Evolutionary conservation across 2,797 vertebrate genomes (phyloP), one percentile per base, ranked within the genome.

Genomic region (Epinephelus awoara): DNA sequence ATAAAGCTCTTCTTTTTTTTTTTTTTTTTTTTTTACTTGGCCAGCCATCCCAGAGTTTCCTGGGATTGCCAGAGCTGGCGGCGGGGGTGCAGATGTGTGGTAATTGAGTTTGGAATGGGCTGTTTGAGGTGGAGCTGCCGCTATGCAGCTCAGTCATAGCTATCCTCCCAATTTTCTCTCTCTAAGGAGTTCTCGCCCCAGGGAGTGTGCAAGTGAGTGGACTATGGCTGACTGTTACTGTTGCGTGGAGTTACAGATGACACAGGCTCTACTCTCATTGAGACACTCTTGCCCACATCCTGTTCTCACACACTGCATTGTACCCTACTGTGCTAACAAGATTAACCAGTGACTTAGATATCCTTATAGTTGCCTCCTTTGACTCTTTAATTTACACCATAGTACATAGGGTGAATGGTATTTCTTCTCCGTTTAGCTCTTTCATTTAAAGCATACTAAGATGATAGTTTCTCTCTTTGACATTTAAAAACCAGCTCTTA

Each of bases 71-170:
- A 67, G 65, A 67, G 59, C 69, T 85, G 82, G 71, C 68, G 66
- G 86, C 63, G 0, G 68, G 73, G 69, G 87, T 84, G 88, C 81
- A 92, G 82, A 91, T 86, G 89, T 90, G 90, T 91, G 89, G 90
- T 92, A 92, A 94, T 93, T 93, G 90, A 90, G 88, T 93, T 93
- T 89, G 87, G 89, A 88, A 91, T 85, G 84, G 86, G 62, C 79
- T 74, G 84, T 90, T 91, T 89, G 86, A 93, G 91, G 92, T 87
- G 89, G 90, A 89, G 89, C 81, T 70, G 77, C 54, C 18, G 83
- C 86, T 75, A 80, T 72, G 82, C 80, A 25, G 81, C 85, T 91
- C 84, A 82, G 89, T 91, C 85, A 84, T 85, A 88, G 88, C 87
- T 81, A 82, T 75, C 80, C 85, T 67, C 76, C 82, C 88, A 87